Evolutionary conservation across 2,113 vertebrate genomes (phyloP), one percentile per base, ranked within the genome.

Genomic region (Setophaga coronata): DNA sequence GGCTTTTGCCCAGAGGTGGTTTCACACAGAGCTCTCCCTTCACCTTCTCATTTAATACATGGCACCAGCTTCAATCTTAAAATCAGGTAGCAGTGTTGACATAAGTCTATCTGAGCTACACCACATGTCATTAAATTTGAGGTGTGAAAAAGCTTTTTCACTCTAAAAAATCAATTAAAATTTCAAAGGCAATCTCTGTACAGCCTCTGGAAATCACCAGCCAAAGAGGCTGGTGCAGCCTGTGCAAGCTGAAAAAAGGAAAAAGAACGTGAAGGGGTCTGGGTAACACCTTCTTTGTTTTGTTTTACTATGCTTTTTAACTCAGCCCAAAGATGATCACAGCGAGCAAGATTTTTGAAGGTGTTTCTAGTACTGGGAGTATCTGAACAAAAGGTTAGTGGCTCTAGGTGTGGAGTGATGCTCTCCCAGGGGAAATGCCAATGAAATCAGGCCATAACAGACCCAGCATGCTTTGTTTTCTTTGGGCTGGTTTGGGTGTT

Each of bases 191-290:
- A 42, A 23, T 47, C 31, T 72, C 34, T 53, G 24, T 47, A 53
- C 6, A 54, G 38, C 11, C 33, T 73, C 24, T 51, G 25, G 64
- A 73, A 53, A 42, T 29, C 65, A 58, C 10, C 16, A n/a, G 19
- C 33, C 28, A 51, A 5, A 7, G 12, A 43, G 28, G 36, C 4
- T 21, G 12, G 7, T 1, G 1, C 45, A 61, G 18, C 2, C 33
- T 64, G 36, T 20, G 38, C 36, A 54, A 43, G 12, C 1, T 15
- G 17, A 62, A 45, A 43, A 38, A 60, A 6, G 1, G 6, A 16
- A 40, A 60, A 82, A 28, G 6, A 56, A 24, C 2, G 2, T 23
- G 14, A 67, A 89, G 33, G 25, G 74, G 18, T 61, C 57, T 48
- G 21, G 8, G 7, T 47, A 66, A 61, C 31, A 72, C 19, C 45